Evolutionary conservation across 37 sponge, comb jelly and placozoan species (phyloP), one percentile per base, ranked within the genome.

Genomic region (Dysidea cf. avara): DNA sequence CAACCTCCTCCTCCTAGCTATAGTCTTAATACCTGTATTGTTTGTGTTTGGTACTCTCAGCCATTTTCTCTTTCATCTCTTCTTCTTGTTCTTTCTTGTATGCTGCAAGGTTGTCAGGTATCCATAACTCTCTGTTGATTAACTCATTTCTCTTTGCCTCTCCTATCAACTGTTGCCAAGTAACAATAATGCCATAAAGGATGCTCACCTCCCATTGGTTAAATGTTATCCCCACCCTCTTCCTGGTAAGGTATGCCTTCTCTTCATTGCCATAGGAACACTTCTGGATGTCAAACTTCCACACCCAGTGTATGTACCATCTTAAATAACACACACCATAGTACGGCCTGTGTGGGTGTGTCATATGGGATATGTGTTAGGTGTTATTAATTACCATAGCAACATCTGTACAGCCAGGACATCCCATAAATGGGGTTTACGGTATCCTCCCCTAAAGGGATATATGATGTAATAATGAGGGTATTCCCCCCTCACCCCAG

Each of bases 11-110:
- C n/a, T n/a, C n/a, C n/a, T n/a, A n/a, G n/a, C n/a, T n/a, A n/a
- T n/a, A n/a, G n/a, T n/a, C n/a, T n/a, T n/a, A n/a, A n/a, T n/a
- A 83, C 83, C 77, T 87, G 78, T 81, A 81, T 59, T 53, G 64
- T 68, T 87, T 87, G 77, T 81, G 56, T n/a, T 37, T 81, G 77
- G 38, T 66, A 55, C 72, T 86, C 49, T 75, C 78, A 28, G 83
- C 83, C 62, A 82, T 13, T 50, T 81, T 81, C 1, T 39, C 69
- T 52, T 61, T 87, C 67, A 34, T 66, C 32, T 77, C 66, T 11
- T 81, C 83, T 29, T 81, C 65, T 52, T 72, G 47, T 20, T 64
- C 73, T 20, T 47, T 34, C 60, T 74, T 76, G 66, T 60, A 87
- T 32, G 48, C 25, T 34, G 30, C 28, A 22, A 33, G 49, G 64